A percentile compares a stretch with the other conserved stretches of the same genome.
Conservation (phyloP, 2,113 vertebrate species). For the Ictalurus punctatus region DNA sequence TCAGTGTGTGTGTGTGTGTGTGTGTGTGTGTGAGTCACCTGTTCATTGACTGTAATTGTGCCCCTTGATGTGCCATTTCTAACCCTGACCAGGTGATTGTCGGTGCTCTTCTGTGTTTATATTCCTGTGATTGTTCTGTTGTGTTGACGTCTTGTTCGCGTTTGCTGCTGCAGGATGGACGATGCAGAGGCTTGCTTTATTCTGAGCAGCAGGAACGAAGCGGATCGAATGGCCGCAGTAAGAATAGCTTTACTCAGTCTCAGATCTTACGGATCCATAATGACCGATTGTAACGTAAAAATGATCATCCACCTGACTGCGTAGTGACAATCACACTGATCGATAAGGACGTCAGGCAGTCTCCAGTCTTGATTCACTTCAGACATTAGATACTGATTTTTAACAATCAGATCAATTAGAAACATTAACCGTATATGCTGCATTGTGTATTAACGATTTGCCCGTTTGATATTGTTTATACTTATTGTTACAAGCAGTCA, state of each 20-base stretch:
- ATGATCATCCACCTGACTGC: not conserved
- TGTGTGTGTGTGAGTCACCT: not conserved
- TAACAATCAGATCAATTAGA: not conserved
- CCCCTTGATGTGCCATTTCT: not conserved
- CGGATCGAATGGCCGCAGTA: constrained; percentile 94
- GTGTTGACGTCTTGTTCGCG: constrained; percentile 35
- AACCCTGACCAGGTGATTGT: not conserved
- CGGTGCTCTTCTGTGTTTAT: not conserved
- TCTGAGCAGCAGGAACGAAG: constrained; percentile 92
- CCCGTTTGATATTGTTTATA: not conserved
- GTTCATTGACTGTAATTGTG: not conserved
- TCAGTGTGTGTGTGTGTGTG: not conserved
- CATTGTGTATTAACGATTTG: not conserved
- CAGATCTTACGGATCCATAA: not conserved
- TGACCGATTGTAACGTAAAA: not conserved
- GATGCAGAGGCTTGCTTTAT: constrained; percentile 97
- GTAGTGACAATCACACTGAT: not conserved
- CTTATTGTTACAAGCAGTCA: not conserved
- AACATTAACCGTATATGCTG: not conserved
- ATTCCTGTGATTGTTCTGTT: constrained; percentile 28
- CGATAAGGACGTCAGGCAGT: not conserved
- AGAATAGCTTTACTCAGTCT: constrained; percentile 56
- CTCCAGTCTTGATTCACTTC: not conserved
- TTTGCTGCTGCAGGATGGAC: constrained; percentile 81
- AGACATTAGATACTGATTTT: not conserved